phyloP scores from a whole-genome alignment of 1,140 invertebrate species.

The Cecropterus lyciades region DNA sequence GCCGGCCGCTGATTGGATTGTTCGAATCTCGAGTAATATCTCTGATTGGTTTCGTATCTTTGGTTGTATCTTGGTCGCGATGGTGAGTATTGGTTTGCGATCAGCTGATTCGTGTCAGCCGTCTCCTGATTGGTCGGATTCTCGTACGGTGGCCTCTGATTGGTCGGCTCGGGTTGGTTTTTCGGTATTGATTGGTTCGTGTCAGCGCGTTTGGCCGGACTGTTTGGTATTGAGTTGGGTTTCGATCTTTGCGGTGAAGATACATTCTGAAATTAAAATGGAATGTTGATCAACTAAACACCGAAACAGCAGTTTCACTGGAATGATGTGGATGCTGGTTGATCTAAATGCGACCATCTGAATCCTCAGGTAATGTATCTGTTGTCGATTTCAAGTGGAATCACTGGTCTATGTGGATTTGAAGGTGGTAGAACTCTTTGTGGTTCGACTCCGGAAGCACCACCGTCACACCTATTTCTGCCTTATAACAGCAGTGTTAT shows the following conservation, averaged over 20 bases:
- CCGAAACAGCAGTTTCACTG: too few species aligned
- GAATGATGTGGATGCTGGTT: too few species aligned
- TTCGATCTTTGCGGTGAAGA: conserved; percentile 40
- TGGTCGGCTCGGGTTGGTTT: conserved; percentile 34
- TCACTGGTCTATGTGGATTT: too few species aligned
- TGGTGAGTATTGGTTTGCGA: conserved; percentile 13
- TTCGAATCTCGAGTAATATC: not conserved
- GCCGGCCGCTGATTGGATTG: conserved; percentile 4
- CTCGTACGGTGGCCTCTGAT: conserved; percentile 40
- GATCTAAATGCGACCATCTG: too few species aligned
- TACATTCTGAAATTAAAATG: conserved; percentile 4
- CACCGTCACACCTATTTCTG: too few species aligned
- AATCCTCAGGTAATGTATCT: too few species aligned
- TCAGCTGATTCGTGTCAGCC: not conserved
- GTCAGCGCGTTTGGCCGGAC: conserved; percentile 44
- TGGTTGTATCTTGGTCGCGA: not conserved
- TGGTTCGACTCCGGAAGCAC: too few species aligned
- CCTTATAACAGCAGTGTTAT: too few species aligned
- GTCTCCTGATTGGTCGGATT: conserved; percentile 48
- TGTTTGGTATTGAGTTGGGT: conserved; percentile 47
- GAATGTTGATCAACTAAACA: too few species aligned
- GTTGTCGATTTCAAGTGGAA: too few species aligned
- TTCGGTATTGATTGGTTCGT: conserved; percentile 27
- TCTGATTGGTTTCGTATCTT: not conserved
- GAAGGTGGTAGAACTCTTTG: too few species aligned